These are phyloP conservation scores for Therioaphis trifolii DNA, from an alignment of 2,888 invertebrate genomes.

Conservation along the genomic window DNA sequence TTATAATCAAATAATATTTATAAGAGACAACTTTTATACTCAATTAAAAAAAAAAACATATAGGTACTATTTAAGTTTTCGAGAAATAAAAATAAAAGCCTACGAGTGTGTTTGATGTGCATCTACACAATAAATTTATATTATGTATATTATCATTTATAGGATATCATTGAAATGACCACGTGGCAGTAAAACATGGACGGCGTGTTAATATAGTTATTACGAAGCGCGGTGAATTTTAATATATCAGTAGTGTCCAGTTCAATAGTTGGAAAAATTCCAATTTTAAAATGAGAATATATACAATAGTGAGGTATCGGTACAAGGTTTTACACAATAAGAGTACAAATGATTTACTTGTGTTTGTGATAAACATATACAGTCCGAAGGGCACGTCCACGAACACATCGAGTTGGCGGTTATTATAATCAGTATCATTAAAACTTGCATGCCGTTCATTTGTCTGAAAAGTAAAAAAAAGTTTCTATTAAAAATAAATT, in stretches of 20 bases:
- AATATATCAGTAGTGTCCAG: slow-evolving; percentile 38
- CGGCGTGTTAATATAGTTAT: background rate
- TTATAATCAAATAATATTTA: no score
- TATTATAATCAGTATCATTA: slow-evolving; percentile 42
- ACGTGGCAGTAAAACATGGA: background rate
- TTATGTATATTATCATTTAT: no score
- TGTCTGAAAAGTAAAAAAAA: slow-evolving; percentile 50
- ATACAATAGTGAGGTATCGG: background rate
- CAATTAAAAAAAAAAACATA: no score
- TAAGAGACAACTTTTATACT: no score
- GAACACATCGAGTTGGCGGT: slow-evolving; percentile 66
- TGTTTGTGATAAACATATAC: slow-evolving; percentile 87
- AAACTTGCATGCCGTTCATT: slow-evolving; percentile 39
- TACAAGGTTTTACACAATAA: no score
- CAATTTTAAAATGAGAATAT: slow-evolving; percentile 38
- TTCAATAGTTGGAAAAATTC: slow-evolving; percentile 57
- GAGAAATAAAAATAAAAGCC: no score
- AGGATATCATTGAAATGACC: background rate
- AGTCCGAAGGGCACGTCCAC: slow-evolving; percentile 82
- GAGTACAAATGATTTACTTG: slow-evolving; percentile 76
- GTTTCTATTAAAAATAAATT: background rate
- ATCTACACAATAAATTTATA: no score
- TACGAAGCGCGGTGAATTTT: background rate
- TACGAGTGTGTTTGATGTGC: no score
- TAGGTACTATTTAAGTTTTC: no score